These are phyloP conservation scores for Nasonia oneida DNA, from an alignment of 2,888 invertebrate species.

Conservation along the genomic window DNA sequence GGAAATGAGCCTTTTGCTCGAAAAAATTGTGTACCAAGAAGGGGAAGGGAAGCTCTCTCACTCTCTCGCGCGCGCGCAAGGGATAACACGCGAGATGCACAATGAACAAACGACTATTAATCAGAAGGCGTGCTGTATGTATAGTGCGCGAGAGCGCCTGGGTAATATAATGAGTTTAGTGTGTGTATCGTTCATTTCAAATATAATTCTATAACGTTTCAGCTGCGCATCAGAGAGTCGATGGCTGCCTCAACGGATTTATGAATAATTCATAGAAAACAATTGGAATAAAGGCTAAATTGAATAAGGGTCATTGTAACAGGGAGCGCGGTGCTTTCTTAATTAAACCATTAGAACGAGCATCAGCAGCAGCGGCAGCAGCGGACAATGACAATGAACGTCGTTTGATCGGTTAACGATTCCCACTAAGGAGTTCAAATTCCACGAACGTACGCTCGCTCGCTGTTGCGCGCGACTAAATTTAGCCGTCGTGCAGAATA, in stretches of 20 bases:
- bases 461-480: conserved; percentile 43
- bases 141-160: not conserved
- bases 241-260: not conserved
- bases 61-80: not conserved
- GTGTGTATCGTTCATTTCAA: not conserved
- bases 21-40: conserved; percentile 20
- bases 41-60: not conserved
- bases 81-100: conserved; percentile 22
- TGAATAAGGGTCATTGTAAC: conserved; percentile 42
- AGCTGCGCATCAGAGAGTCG: not conserved
- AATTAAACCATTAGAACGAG: conserved; percentile 58
- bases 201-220: not conserved
- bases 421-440: conserved; percentile 57
- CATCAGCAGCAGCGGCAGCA: not conserved
- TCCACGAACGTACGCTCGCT: conserved; percentile 49
- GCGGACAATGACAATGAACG: conserved; percentile 54
- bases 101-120: conserved; percentile 59
- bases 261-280: conserved; percentile 52
- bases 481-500: conserved; percentile 55
- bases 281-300: conserved; percentile 40
- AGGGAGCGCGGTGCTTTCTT: conserved; percentile 29
- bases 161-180: conserved; percentile 24
- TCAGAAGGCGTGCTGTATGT: conserved; percentile 29
- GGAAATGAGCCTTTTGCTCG: conserved; percentile 58
- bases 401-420: conserved; percentile 54